phyloP scores from a whole-genome alignment of 2,113 vertebrate species.

The Ivindomyrus marchei region DNA sequence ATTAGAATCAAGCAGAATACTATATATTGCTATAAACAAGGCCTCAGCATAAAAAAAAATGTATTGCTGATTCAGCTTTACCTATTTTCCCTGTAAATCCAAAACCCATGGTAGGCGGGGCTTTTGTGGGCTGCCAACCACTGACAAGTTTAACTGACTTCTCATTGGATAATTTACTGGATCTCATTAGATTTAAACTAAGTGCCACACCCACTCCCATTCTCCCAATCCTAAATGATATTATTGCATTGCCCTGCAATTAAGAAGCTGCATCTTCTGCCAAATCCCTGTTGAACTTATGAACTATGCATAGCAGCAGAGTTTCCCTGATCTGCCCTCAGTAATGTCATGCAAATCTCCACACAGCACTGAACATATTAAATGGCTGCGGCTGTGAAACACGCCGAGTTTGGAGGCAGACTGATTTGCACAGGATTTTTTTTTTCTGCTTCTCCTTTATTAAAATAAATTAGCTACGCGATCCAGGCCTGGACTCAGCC shows the following conservation, averaged over 20 bases:
- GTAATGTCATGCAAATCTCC: conserved; percentile 32
- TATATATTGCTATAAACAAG: background rate
- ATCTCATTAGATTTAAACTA: background rate
- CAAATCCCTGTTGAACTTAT: background rate
- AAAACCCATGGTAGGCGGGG: background rate
- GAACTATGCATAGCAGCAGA: background rate
- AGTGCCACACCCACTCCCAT: background rate
- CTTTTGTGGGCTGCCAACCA: background rate
- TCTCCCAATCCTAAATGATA: background rate
- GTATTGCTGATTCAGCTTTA: background rate
- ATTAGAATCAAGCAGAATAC: background rate
- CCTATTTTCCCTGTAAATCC: background rate
- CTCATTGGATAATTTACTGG: background rate
- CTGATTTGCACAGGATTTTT: background rate
- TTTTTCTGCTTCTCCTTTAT: background rate
- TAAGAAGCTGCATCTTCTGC: background rate
- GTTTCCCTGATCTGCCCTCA: conserved; percentile 51
- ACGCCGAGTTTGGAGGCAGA: background rate
- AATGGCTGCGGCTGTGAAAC: conserved; percentile 31
- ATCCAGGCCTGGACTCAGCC: conserved; percentile 16
- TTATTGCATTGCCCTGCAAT: background rate
- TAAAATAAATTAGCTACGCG: conserved; percentile 18
- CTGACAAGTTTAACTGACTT: background rate
- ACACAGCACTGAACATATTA: conserved; percentile 14
- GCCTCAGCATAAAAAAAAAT: background rate